phyloP scores from a whole-genome alignment of 2,888 invertebrate species.

The Liposcelis brunnea region DNA sequence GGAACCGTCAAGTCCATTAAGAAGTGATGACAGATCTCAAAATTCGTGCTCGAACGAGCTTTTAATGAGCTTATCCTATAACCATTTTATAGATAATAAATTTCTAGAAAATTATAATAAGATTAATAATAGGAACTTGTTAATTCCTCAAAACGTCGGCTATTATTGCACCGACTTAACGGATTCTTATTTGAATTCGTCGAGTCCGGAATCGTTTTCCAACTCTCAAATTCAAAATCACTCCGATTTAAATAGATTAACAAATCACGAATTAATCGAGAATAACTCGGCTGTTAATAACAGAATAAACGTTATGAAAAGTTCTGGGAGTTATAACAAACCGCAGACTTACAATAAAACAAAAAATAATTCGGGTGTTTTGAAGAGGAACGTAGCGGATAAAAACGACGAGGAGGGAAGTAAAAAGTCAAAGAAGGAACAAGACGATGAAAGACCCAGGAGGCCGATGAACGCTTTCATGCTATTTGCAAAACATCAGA shows the following conservation, averaged over 20 bases:
- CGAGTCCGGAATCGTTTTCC: background rate
- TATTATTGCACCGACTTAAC: background rate
- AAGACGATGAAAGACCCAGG: conserved; percentile 22
- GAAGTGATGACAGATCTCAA: conserved; percentile 4
- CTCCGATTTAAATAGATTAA: background rate
- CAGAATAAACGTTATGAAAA: conserved; percentile 1
- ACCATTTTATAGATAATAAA: conserved; percentile 1
- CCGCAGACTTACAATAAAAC: conserved; percentile 3
- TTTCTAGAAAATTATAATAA: conserved; percentile 1
- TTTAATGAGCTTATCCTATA: background rate
- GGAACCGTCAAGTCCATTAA: background rate
- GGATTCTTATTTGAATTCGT: no score
- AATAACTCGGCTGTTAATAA: background rate
- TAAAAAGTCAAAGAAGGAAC: conserved; percentile 14
- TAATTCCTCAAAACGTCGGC: conserved; percentile 2
- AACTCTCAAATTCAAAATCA: background rate
- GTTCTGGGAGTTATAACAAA: background rate
- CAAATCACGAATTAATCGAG: background rate
- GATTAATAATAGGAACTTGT: conserved; percentile 1
- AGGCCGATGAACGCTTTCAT: conserved; percentile 36
- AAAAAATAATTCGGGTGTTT: background rate
- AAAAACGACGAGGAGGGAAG: conserved; percentile 2
- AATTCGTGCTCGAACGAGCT: background rate
- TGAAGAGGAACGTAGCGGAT: background rate
- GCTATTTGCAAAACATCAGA: conserved; percentile 31